A percentile compares a stretch with the other conserved stretches of the same genome.
phyloP scores from a whole-genome alignment of 1,140 invertebrate genomes.

The Agrilus planipennis region DNA sequence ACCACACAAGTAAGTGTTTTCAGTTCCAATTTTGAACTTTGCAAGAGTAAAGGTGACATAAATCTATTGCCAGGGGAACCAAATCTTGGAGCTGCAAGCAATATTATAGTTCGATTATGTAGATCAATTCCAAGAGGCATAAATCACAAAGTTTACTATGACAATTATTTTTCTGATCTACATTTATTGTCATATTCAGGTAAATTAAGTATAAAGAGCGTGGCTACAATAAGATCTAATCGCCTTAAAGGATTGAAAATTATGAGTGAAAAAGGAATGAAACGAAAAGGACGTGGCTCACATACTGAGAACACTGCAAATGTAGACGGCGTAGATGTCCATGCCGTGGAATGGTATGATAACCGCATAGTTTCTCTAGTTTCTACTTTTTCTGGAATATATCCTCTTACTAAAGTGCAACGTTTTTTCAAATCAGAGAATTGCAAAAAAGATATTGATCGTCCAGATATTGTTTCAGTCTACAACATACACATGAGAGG shows the following conservation, averaged over 20 bases:
- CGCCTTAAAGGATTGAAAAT: constrained; percentile 5
- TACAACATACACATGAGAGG: constrained; percentile 40
- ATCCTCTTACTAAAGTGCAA: constrained; percentile 25
- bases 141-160: constrained; percentile 31
- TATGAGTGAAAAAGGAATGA: constrained; percentile 2
- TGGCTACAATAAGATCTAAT: constrained; percentile 5
- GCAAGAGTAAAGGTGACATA: constrained; percentile 24
- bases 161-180: constrained; percentile 28
- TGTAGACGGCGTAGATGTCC: constrained; percentile 5
- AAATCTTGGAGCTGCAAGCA: constrained; percentile 24
- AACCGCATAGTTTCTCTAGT: constrained; percentile 18
- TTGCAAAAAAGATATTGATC: constrained; percentile 29
- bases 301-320: not conserved
- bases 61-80: constrained; percentile 15
- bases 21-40: constrained; percentile 12
- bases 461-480: constrained; percentile 33
- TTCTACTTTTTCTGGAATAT: constrained; percentile 31
- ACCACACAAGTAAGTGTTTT: constrained; percentile 30
- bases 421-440: constrained; percentile 30
- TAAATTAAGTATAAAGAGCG: not conserved
- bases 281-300: not conserved
- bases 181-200: constrained; percentile 3
- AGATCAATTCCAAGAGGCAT: constrained; percentile 18
- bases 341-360: constrained; percentile 12
- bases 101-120: constrained; percentile 23